Base-by-base conservation (phyloP, 2,888 invertebrate species). In the Cacoxenus indagator region DNA sequence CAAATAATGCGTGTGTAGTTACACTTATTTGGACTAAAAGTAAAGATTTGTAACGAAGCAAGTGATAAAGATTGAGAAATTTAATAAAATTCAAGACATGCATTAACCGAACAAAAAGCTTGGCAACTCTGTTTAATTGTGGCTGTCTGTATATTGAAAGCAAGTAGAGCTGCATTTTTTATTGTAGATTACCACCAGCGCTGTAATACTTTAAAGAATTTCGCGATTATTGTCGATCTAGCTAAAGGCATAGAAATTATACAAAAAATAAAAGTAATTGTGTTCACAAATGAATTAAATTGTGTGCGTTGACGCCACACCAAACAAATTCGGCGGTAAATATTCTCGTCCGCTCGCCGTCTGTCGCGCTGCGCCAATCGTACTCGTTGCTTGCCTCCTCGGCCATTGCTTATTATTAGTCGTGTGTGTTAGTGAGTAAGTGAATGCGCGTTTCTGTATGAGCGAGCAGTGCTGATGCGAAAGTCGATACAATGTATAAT, bases 71-170 rank as follows among this genome's bases (percentile, higher is more conserved):
- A n/a, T 8, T n/a, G n/a, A n/a, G n/a, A n/a, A 9, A 5, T 43
- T 59, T 59, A 45, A 43, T 31, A 74, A 68, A 68, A 74, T 64
- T 48, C 14, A 17, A 31, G 17, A 2, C n/a, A 31, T 43, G 31
- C 22, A 19, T 17, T 19, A 48, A 43, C 57, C 29, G 48, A 55
- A 46, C 29, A 54, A 55, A 51, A 48, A 59, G 46, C 73, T 75
- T 83, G 83, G 80, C 80, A 80, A 80, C 79, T 70, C 79, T 83
- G 69, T 69, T 77, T 83, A 83, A 81, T 83, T 83, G 83, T 82
- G 83, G 83, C 77, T 75, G 75, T 55, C 26, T 55, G 75, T 77
- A 81, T 79, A 79, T 83, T 83, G 83, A 83, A 5, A 51, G 22
- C 19, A 19, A 77, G 73, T 78, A 75, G 76, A 81, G 79, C 55